Evolutionary conservation across 1,140 invertebrate species (phyloP).

Genomic region (Saxidomus purpurata): DNA sequence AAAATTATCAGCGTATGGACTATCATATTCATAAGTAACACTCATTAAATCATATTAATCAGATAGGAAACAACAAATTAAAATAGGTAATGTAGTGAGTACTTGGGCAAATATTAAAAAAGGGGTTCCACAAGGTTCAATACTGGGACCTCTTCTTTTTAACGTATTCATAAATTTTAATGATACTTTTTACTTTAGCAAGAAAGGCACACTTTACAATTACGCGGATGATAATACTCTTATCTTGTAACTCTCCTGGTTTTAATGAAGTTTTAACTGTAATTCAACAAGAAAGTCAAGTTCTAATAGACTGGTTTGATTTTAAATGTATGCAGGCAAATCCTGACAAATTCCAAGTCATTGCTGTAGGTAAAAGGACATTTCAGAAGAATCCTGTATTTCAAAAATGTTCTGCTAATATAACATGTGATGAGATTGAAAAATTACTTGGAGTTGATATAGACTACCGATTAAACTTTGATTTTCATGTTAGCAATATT

Average conservation of each 20-base stretch:
- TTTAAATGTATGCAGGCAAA: conserved; percentile 6
- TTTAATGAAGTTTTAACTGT: background rate
- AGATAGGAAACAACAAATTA: too few species aligned
- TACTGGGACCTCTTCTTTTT: too few species aligned
- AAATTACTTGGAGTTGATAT: conserved; percentile 61
- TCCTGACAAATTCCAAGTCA: background rate
- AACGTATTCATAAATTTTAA: too few species aligned
- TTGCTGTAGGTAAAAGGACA: background rate
- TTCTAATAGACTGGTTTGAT: conserved; percentile 3
- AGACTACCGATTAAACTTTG: conserved; percentile 59
- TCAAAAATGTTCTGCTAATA: conserved; percentile 4
- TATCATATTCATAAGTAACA: background rate
- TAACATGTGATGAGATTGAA: conserved; percentile 61
- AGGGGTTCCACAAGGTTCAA: too few species aligned
- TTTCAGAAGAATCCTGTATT: background rate
- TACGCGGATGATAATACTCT: too few species aligned
- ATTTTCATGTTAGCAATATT: conserved; percentile 61
- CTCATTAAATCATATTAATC: too few species aligned
- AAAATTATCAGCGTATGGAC: conserved; percentile 5
- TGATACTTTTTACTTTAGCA: too few species aligned
- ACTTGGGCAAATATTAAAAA: too few species aligned
- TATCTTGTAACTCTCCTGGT: background rate
- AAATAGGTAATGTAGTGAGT: too few species aligned
- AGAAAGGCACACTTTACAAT: too few species aligned
- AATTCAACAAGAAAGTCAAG: background rate